Percentiles rank a stretch among this genome's conserved stretches.
phyloP scores from a whole-genome alignment of 2,888 invertebrate genomes.

The Drosophila mettleri region DNA sequence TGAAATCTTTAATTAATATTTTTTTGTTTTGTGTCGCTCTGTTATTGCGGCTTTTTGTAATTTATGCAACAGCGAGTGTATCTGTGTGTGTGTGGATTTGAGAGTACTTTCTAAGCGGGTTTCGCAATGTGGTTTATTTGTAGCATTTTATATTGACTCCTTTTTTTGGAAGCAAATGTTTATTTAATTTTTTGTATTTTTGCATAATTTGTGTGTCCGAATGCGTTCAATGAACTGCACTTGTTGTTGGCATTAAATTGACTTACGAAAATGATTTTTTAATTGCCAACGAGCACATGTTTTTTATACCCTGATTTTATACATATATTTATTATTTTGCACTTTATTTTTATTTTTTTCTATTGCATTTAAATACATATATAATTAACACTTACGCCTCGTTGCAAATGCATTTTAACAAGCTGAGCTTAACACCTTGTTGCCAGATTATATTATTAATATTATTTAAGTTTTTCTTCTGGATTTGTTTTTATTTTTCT shows the following conservation, averaged over 20 bases:
- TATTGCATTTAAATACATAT: constrained; percentile 1
- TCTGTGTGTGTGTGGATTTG: constrained; percentile 17
- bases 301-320: constrained; percentile 12
- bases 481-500: constrained; percentile 13
- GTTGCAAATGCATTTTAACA: constrained; percentile 69
- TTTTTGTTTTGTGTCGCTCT: constrained; percentile 19
- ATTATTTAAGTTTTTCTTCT: constrained; percentile 10
- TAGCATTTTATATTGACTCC: not conserved
- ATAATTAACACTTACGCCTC: constrained; percentile 78
- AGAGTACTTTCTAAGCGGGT: constrained; percentile 58
- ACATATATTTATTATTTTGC: not conserved
- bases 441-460: not conserved
- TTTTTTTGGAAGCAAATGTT: constrained; percentile 11
- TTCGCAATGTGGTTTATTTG: constrained; percentile 23
- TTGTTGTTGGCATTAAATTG: constrained; percentile 12
- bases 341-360: constrained; percentile 8
- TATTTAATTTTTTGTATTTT: constrained; percentile 36
- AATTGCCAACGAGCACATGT: constrained; percentile 5
- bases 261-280: constrained; percentile 19
- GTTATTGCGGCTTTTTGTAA: constrained; percentile 8
- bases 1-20: constrained; percentile 28
- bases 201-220: constrained; percentile 21
- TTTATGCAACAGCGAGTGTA: constrained; percentile 1
- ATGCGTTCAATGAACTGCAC: constrained; percentile 35
- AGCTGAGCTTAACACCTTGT: constrained; percentile 36